phyloP scores from a whole-genome alignment of 1,140 invertebrate genomes.

The Leptinotarsa lineolata region DNA sequence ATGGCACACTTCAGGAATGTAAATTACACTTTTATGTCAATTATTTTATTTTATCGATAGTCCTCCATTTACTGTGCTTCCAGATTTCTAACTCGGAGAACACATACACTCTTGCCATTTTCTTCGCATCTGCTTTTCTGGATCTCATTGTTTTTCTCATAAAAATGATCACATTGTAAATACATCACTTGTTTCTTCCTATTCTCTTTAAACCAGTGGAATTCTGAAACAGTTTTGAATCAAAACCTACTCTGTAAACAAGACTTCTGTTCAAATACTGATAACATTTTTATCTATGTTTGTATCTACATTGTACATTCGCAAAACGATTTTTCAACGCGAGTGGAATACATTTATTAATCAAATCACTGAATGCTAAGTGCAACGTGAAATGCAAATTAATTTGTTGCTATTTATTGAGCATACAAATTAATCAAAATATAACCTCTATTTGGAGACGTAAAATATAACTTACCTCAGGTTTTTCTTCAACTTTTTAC shows the following conservation, averaged over 20 bases:
- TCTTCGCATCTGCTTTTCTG: constrained; percentile 26
- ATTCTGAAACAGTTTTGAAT: background rate
- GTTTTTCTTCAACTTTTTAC: background rate
- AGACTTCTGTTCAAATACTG: background rate
- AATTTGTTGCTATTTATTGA: constrained; percentile 27
- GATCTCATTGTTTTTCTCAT: constrained; percentile 33
- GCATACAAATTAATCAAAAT: constrained; percentile 32
- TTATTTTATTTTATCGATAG: constrained; percentile 40
- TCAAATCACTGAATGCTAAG: constrained; percentile 20
- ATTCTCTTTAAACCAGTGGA: constrained; percentile 3
- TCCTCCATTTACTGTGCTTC: constrained; percentile 55
- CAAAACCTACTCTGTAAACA: background rate
- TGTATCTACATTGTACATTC: constrained; percentile 18
- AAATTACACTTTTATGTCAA: constrained; percentile 14
- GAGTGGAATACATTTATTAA: constrained; percentile 15
- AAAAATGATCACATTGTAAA: constrained; percentile 43
- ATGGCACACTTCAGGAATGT: constrained; percentile 34
- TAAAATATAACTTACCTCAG: background rate
- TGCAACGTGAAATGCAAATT: constrained; percentile 34
- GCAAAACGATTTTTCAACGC: background rate
- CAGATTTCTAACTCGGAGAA: constrained; percentile 49
- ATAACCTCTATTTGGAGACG: constrained; percentile 27
- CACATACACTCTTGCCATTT: constrained; percentile 40
- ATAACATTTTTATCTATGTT: constrained; percentile 19
- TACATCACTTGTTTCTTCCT: constrained; percentile 43